These are phyloP conservation scores for Deilephila elpenor DNA, from an alignment of 2,888 invertebrate species.

Conservation along the genomic window DNA sequence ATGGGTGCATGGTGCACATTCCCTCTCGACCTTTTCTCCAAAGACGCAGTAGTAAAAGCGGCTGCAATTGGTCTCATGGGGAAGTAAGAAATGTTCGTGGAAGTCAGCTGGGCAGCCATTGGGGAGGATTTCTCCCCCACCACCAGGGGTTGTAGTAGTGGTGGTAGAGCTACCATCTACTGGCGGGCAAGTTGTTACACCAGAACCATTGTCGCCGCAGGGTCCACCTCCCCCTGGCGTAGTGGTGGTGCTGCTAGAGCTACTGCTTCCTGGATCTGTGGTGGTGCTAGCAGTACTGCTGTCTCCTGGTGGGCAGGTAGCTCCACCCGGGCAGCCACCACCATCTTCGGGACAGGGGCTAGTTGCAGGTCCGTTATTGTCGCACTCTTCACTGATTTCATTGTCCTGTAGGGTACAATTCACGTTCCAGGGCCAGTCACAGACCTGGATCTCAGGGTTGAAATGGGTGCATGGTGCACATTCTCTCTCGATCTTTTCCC, in stretches of 20 bases:
- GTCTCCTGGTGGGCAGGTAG: background rate
- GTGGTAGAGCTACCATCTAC: constrained; percentile 27
- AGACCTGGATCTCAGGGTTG: constrained; percentile 48
- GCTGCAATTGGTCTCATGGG: constrained; percentile 46
- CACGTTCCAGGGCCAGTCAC: constrained; percentile 48
- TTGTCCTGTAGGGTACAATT: constrained; percentile 32
- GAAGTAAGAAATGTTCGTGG: constrained; percentile 42
- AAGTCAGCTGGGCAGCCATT: constrained; percentile 47
- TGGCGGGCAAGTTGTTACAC: constrained; percentile 30
- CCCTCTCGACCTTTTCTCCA: constrained; percentile 39
- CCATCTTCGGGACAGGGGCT: background rate
- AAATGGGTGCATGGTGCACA: constrained; percentile 51
- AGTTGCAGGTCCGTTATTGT: constrained; percentile 27
- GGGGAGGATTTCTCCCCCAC: constrained; percentile 15
- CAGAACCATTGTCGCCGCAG: constrained; percentile 33
- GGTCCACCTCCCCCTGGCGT: constrained; percentile 13
- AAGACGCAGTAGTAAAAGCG: constrained; percentile 50
- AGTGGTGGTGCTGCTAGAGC: background rate
- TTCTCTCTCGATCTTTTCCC: constrained; percentile 37
- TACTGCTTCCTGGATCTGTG: constrained; percentile 30
- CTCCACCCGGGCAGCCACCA: constrained; percentile 8
- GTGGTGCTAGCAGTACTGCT: background rate
- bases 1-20: constrained; percentile 46
- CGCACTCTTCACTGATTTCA: constrained; percentile 1
- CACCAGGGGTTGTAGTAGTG: no score